Evolutionary conservation across 2,113 vertebrate species (phyloP).

Genomic region (Ptyas mucosa): DNA sequence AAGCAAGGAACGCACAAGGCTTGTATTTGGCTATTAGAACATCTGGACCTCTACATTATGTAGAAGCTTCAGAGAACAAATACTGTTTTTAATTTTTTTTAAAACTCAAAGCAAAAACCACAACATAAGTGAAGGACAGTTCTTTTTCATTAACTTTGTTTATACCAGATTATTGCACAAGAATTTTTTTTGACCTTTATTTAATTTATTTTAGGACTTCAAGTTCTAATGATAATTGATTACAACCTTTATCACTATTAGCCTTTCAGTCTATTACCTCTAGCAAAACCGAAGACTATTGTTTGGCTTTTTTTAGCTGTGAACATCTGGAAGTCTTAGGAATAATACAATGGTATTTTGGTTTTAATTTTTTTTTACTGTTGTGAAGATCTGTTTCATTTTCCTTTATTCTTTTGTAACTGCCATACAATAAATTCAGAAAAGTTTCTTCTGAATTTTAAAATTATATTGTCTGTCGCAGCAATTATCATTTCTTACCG

Average conservation of each 20-base stretch:
- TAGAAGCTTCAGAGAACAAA: constrained; percentile 60
- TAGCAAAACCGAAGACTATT: constrained; percentile 64
- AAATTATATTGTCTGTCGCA: constrained; percentile 36
- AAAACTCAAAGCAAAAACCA: constrained; percentile 55
- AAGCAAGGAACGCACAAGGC: constrained; percentile 57
- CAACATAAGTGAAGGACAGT: constrained; percentile 60
- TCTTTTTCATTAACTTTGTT: constrained; percentile 71
- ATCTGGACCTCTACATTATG: constrained; percentile 58
- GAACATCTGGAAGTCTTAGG: constrained; percentile 54
- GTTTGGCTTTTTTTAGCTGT: constrained; percentile 61
- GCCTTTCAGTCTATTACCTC: constrained; percentile 50
- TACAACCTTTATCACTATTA: constrained; percentile 65
- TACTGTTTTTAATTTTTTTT: constrained; percentile 60
- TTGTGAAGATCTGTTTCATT: constrained; percentile 61
- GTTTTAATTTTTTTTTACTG: constrained; percentile 20
- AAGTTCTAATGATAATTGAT: constrained; percentile 65
- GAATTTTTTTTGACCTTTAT: constrained; percentile 61
- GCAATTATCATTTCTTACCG: constrained; percentile 27
- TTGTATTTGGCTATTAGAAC: constrained; percentile 49
- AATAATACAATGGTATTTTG: constrained; percentile 50
- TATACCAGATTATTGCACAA: constrained; percentile 65
- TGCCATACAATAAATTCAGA: constrained; percentile 55
- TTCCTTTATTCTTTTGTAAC: constrained; percentile 59
- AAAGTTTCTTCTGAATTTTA: constrained; percentile 49
- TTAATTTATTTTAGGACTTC: constrained; percentile 74